These are phyloP conservation scores for Lasiurus cinereus DNA, from an alignment of 2,113 vertebrate species.

Conservation along the genomic window DNA sequence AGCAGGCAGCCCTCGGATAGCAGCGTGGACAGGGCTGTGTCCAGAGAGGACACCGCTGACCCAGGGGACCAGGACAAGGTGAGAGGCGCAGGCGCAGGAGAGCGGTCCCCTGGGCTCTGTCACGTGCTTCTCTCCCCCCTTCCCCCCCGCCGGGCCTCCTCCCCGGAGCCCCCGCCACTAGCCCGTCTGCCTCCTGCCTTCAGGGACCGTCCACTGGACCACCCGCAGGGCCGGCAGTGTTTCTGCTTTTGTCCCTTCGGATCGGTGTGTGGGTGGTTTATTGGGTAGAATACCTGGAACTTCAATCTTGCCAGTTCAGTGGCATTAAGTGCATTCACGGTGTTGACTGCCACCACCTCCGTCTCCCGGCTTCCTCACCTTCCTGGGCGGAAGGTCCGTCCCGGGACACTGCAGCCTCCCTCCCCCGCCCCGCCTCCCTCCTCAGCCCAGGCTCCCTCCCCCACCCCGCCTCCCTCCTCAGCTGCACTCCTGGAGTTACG, in stretches of 20 bases:
- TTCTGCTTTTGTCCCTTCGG: background rate
- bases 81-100: background rate
- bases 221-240: fast-evolving
- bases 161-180: background rate
- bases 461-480: too few relatives aligned
- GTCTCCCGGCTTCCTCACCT: background rate
- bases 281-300: fast-evolving
- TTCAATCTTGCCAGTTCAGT: too few relatives aligned
- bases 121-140: too few relatives aligned
- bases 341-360: too few relatives aligned
- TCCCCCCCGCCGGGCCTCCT: too few relatives aligned
- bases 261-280: fast-evolving
- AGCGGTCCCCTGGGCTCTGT: fast-evolving
- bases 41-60: slow-evolving; percentile 93
- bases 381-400: background rate
- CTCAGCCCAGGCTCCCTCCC: background rate
- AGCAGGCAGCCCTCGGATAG: slow-evolving; percentile 95
- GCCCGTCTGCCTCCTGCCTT: background rate
- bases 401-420: too few relatives aligned
- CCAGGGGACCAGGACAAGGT: slow-evolving; percentile 94
- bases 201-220: background rate
- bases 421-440: too few relatives aligned
- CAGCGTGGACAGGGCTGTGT: slow-evolving; percentile 91
- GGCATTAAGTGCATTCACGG: fast-evolving
- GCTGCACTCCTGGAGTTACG: too few relatives aligned